Percentiles rank a stretch among this genome's conserved stretches.
Conservation (phyloP, 2,797 vertebrate species). For the Meriones psammophilus region DNA sequence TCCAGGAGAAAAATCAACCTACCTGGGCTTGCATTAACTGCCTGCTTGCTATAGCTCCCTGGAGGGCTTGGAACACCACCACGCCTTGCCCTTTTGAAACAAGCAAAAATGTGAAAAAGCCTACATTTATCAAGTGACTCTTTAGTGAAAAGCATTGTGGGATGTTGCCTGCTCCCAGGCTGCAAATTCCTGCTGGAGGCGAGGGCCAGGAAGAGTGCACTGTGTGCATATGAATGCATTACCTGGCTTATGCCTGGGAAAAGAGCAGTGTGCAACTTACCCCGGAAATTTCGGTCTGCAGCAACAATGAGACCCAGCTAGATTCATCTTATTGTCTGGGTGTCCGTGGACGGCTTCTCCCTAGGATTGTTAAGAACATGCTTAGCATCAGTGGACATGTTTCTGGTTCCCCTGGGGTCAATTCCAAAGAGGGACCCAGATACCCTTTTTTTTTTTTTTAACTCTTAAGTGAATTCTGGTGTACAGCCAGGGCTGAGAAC, state of each 20-base stretch:
- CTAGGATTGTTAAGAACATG: neutral
- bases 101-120: conserved; percentile 44
- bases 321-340: neutral
- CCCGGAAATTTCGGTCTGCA: neutral
- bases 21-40: conserved; percentile 45
- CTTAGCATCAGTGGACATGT: neutral
- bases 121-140: conserved; percentile 42
- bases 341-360: neutral
- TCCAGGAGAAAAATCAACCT: conserved; percentile 70
- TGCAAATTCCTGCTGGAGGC: neutral
- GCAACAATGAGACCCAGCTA: neutral
- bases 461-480: neutral
- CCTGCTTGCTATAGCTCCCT: conserved; percentile 18
- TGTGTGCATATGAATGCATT: neutral
- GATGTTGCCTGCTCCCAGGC: neutral
- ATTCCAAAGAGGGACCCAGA: neutral
- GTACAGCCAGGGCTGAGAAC: neutral
- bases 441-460: neutral
- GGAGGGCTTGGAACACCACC: neutral
- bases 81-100: conserved; percentile 62
- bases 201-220: neutral
- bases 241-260: neutral
- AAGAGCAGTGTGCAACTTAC: neutral
- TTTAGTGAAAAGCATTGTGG: conserved; percentile 14
- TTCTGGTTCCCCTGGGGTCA: neutral